These are phyloP conservation scores for Drosophila auraria DNA, from an alignment of 1,140 invertebrate species.

Conservation along the genomic window DNA sequence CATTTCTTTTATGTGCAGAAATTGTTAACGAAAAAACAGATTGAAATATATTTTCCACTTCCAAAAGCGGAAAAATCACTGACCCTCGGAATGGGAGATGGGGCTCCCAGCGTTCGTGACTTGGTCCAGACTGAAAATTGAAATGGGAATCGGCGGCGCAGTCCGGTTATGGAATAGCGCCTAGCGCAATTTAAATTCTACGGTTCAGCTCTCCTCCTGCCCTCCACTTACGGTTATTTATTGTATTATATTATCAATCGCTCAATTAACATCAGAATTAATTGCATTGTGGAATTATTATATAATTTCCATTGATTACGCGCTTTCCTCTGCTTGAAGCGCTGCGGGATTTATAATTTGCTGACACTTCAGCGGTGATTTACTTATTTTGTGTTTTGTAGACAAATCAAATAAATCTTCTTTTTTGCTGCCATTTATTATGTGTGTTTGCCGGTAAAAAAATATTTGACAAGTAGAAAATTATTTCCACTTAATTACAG, in stretches of 20 bases:
- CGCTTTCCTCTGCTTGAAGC: constrained; percentile 1
- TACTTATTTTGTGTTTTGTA: constrained; percentile 24
- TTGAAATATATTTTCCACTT: constrained; percentile 41
- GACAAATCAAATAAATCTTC: constrained; percentile 19
- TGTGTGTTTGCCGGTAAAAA: background rate
- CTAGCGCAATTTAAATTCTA: constrained; percentile 46
- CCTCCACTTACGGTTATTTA: constrained; percentile 21
- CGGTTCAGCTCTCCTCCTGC: constrained; percentile 3
- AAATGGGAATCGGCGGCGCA: constrained; percentile 10
- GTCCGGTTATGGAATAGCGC: constrained; percentile 49
- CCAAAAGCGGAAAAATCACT: constrained; percentile 5
- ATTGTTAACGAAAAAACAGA: constrained; percentile 18
- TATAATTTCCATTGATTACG: constrained; percentile 49
- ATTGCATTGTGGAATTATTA: constrained; percentile 41
- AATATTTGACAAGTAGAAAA: background rate
- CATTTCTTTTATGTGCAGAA: constrained; percentile 52
- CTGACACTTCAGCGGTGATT: constrained; percentile 42
- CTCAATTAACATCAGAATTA: constrained; percentile 50
- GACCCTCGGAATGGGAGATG: constrained; percentile 8
- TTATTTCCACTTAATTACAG: constrained; percentile 22
- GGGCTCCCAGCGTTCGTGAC: constrained; percentile 35
- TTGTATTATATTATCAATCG: constrained; percentile 54
- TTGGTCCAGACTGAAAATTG: constrained; percentile 30
- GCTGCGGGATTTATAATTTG: constrained; percentile 18
- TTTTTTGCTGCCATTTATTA: constrained; percentile 5